phyloP scores from a whole-genome alignment of 2,113 vertebrate species.

The Syngnathoides biaculeatus region DNA sequence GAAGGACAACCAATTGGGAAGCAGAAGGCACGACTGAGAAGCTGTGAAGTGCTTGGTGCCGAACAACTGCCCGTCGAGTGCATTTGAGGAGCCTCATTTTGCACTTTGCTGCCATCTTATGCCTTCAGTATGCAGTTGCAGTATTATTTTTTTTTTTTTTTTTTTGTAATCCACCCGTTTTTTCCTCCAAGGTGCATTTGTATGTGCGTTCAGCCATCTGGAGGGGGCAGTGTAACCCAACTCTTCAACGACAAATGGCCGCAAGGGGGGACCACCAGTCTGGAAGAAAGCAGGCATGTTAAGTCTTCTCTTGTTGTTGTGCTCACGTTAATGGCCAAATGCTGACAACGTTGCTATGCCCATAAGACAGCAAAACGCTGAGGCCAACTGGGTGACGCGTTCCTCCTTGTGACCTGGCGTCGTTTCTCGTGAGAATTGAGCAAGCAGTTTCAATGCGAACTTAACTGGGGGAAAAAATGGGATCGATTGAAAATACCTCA shows the following conservation, averaged over 20 bases:
- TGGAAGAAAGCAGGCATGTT: neutral
- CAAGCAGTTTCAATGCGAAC: neutral
- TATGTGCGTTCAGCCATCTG: neutral
- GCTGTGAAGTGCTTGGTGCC: too few relatives aligned
- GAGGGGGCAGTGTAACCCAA: slow-evolving; percentile 25
- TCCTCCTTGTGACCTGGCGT: too few relatives aligned
- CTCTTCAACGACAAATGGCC: neutral
- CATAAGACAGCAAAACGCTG: neutral
- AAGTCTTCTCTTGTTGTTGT: neutral
- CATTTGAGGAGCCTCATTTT: too few relatives aligned
- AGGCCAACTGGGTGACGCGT: too few relatives aligned
- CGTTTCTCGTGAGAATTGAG: neutral
- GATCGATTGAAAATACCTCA: too few relatives aligned
- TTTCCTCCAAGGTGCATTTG: neutral
- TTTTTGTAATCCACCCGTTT: too few relatives aligned
- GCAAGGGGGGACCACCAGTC: neutral
- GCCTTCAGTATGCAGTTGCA: neutral
- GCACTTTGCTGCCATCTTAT: neutral
- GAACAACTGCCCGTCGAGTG: too few relatives aligned
- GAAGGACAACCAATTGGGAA: too few relatives aligned
- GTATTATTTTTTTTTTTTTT: neutral
- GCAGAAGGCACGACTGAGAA: too few relatives aligned
- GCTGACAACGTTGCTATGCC: neutral
- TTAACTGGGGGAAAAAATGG: too few relatives aligned
- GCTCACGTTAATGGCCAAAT: neutral